These are phyloP conservation scores for Noturus placidus DNA, from an alignment of 2,113 vertebrate genomes.

Conservation along the genomic window DNA sequence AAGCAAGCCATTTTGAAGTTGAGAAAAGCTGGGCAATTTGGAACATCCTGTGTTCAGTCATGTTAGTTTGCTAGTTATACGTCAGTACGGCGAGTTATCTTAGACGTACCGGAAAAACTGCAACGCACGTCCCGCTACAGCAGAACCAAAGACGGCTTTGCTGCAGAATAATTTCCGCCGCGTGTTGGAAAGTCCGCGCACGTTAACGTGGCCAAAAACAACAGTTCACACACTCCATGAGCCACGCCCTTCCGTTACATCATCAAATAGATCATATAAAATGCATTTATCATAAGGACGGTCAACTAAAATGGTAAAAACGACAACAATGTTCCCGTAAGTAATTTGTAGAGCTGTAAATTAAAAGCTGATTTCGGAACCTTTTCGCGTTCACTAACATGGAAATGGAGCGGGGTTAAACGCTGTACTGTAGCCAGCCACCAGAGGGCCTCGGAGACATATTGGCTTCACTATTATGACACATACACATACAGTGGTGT, in stretches of 20 bases:
- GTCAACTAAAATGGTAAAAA: no score
- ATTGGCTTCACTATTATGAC: no score
- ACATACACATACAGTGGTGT: no score
- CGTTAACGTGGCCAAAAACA: no score
- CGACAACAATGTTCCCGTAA: background rate
- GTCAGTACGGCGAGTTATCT: no score
- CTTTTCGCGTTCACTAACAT: background rate
- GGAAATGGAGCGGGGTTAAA: background rate
- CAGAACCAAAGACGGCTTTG: no score
- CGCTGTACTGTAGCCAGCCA: background rate
- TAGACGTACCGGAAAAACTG: background rate
- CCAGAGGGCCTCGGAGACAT: background rate
- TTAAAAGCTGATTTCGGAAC: background rate
- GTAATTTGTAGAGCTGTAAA: background rate
- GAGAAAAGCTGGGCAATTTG: no score
- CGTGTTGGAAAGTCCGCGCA: no score
- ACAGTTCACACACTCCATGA: no score
- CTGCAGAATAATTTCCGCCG: no score
- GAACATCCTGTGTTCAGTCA: no score
- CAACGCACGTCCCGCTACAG: background rate
- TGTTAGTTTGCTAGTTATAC: background rate
- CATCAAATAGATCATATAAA: background rate
- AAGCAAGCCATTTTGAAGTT: no score
- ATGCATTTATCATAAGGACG: background rate
- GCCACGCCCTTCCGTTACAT: background rate